Base-by-base conservation (phyloP, 35 echinoderm and acorn worm species). In the Ophioderma brevispina region DNA sequence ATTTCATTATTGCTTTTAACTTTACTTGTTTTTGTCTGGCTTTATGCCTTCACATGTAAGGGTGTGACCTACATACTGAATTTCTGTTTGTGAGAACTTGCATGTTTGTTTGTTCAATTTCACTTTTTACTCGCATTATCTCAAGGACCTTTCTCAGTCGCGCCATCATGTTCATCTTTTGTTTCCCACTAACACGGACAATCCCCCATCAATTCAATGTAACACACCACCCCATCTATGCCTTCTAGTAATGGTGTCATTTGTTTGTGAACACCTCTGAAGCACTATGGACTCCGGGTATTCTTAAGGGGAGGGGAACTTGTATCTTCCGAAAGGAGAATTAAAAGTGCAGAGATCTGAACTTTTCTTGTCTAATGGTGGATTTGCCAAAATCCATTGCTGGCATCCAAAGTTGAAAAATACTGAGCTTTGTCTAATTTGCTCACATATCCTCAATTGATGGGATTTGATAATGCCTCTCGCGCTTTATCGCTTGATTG, bases 311-410 rank as follows among this genome's bases (percentile, higher is more conserved):
- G 84, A 17, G 13, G 84, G 64, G 33, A 92, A 96, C n/a, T 81
- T 81, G 81, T 92, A 96, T 33, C 90, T 70, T 13, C 94, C 82
- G 82, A 92, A 96, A 0, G 94, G 86, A 42, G 94, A 87, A 32
- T 84, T 92, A 39, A 95, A 88, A 31, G 82, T 87, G 42, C 94
- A 95, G 32, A 92, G 84, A 84, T 89, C 76, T 40, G 85, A 36
- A 39, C 89, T 92, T 35, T 82, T 34, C 25, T 78, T 78, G 39
- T 95, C 94, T 31, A 92, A 59, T 38, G 59, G 40, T n/a, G 46
- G 55, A 94, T 86, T 82, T 85, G 90, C 89, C 89, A 92, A 80
- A 92, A 91, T 21, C 85, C 94, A 89, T 81, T 92, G 81, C 89
- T 95, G 25, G 88, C 93, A 84, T 94, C 93, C 21, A 90, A 63